These are phyloP conservation scores for Elgonia sp. DNA, from an alignment of 2,888 invertebrate species.

Conservation along the genomic window DNA sequence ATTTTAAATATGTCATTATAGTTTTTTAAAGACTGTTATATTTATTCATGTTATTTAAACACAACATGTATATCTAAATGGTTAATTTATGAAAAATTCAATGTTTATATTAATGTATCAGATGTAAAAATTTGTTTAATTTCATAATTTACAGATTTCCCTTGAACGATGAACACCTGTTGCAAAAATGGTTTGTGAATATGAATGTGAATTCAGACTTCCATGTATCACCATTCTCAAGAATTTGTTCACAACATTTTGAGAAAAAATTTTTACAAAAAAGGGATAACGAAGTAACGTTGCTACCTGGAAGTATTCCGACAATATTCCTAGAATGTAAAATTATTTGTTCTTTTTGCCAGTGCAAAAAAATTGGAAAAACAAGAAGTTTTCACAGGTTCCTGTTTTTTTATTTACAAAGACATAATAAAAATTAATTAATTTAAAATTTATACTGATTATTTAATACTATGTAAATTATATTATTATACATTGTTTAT, in stretches of 20 bases:
- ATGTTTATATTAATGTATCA: too few species aligned
- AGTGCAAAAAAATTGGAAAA: conserved; percentile 16
- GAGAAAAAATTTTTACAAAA: conserved; percentile 4
- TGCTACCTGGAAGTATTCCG: conserved; percentile 25
- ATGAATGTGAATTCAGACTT: conserved; percentile 1
- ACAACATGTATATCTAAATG: too few species aligned
- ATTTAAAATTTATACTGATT: too few species aligned
- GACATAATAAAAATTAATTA: too few species aligned
- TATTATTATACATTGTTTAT: background rate
- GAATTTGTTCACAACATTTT: conserved; percentile 32
- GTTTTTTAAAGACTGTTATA: too few species aligned
- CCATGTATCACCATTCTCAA: background rate
- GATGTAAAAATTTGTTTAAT: background rate
- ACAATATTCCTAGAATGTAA: conserved; percentile 13
- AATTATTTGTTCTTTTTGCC: conserved; percentile 19
- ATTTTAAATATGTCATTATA: too few species aligned
- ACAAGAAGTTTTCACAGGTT: conserved; percentile 22
- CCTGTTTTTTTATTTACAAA: too few species aligned
- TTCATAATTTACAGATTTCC: conserved; percentile 10
- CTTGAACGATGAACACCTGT: background rate
- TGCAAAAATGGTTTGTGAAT: conserved; percentile 12
- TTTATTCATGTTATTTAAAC: too few species aligned
- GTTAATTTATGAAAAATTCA: too few species aligned
- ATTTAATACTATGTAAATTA: too few species aligned
- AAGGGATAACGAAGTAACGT: background rate